These are phyloP conservation scores for Hemicrepidius hirtus DNA, from an alignment of 2,888 invertebrate species.

Conservation along the genomic window DNA sequence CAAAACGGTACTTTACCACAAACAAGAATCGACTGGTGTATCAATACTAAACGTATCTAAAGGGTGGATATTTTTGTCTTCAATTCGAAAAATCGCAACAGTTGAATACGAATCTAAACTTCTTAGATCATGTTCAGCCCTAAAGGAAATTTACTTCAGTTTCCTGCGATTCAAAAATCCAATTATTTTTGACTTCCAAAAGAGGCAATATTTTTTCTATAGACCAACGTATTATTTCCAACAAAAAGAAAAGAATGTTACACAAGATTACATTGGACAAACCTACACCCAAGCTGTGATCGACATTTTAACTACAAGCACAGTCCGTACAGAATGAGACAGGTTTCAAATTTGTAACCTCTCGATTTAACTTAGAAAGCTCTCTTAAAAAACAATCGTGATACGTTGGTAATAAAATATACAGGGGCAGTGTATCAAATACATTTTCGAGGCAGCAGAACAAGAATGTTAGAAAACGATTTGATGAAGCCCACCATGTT, in stretches of 20 bases:
- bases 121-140: too few relatives aligned
- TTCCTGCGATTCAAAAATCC: not conserved
- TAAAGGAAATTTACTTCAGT: not conserved
- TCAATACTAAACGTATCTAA: too few relatives aligned
- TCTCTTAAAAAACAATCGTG: not conserved
- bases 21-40: not conserved
- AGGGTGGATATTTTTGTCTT: too few relatives aligned
- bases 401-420: too few relatives aligned
- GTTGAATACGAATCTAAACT: too few relatives aligned
- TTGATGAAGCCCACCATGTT: too few relatives aligned
- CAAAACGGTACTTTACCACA: too few relatives aligned
- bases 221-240: constrained; percentile 47
- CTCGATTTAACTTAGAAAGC: constrained; percentile 55
- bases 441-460: too few relatives aligned
- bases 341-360: constrained; percentile 58
- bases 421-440: too few relatives aligned
- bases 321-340: constrained; percentile 58
- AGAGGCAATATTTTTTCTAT: too few relatives aligned
- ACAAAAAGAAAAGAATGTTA: constrained; percentile 14
- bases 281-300: constrained; percentile 57
- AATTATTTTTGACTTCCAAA: not conserved
- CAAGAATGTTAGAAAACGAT: too few relatives aligned
- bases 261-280: constrained; percentile 47
- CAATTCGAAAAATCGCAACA: too few relatives aligned
- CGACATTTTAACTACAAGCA: constrained; percentile 66